These are phyloP conservation scores for Oncorhynchus masou DNA, from an alignment of 2,113 vertebrate species.

Conservation along the genomic window DNA sequence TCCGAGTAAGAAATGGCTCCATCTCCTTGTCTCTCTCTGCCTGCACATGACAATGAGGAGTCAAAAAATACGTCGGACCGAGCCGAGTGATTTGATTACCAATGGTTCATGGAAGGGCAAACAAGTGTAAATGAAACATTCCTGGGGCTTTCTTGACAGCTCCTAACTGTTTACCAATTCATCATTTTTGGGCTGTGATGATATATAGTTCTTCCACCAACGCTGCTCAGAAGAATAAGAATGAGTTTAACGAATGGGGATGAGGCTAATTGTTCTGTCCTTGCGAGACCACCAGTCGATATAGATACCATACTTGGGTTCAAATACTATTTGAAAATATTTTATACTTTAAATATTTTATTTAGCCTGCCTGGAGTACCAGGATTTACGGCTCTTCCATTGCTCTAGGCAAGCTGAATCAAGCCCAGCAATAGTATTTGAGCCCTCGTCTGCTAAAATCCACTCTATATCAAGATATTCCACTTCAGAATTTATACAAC, in stretches of 20 bases:
- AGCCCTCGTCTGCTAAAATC: conserved; percentile 23
- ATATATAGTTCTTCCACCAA: conserved; percentile 60
- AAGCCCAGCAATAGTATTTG: too few relatives aligned
- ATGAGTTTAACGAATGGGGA: conserved; percentile 77
- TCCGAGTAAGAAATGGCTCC: conserved; percentile 35
- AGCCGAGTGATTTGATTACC: conserved; percentile 75
- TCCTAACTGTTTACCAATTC: conserved; percentile 77
- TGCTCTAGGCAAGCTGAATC: too few relatives aligned
- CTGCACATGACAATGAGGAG: conserved; percentile 48
- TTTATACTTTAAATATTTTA: too few relatives aligned
- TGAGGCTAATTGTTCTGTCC: conserved; percentile 73
- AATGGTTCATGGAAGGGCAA: conserved; percentile 74
- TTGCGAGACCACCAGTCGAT: conserved; percentile 63
- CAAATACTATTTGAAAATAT: too few relatives aligned
- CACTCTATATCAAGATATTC: conserved; percentile 51
- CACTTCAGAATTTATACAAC: conserved; percentile 46
- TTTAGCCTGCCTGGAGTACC: too few relatives aligned
- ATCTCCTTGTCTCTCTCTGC: conserved; percentile 37
- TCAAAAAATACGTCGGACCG: conserved; percentile 61
- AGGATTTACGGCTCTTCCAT: too few relatives aligned
- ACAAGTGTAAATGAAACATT: conserved; percentile 72
- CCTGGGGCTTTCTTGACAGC: conserved; percentile 73
- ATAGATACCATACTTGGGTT: too few relatives aligned
- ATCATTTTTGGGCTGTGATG: conserved; percentile 70
- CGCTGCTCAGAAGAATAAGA: conserved; percentile 70